Evolutionary conservation across 2,888 invertebrate species (phyloP).

Genomic region (Oxystoma pomonae): DNA sequence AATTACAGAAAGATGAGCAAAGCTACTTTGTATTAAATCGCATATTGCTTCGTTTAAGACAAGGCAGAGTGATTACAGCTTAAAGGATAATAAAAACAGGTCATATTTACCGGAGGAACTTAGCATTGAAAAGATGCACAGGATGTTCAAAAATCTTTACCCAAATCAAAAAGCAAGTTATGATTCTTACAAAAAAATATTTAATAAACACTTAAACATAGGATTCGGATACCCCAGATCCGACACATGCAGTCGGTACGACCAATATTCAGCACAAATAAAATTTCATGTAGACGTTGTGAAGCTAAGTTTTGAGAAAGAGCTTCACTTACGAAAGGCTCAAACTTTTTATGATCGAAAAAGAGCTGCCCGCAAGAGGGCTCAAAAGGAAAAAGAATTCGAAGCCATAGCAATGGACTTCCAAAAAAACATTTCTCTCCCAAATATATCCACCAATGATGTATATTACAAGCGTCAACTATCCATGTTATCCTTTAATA

Average conservation of each 20-base stretch:
- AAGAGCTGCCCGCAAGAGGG: slow-evolving; percentile 4
- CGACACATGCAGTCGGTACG: slow-evolving; percentile 13
- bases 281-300: slow-evolving; percentile 5
- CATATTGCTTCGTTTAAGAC: slow-evolving; percentile 9
- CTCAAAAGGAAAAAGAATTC: slow-evolving; percentile 11
- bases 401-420: slow-evolving; percentile 15
- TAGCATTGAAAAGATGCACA: not conserved
- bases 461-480: not conserved
- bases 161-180: slow-evolving; percentile 1
- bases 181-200: slow-evolving; percentile 3
- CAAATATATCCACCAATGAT: no score
- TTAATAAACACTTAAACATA: slow-evolving; percentile 6
- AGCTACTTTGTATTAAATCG: slow-evolving; percentile 3
- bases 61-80: slow-evolving; percentile 1
- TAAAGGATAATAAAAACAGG: slow-evolving; percentile 6
- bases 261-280: slow-evolving; percentile 13
- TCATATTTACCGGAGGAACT: not conserved
- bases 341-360: slow-evolving; percentile 7
- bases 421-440: slow-evolving; percentile 14
- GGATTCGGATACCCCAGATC: slow-evolving; percentile 14
- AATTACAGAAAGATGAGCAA: slow-evolving; percentile 4
- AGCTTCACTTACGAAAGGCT: slow-evolving; percentile 10
- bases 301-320: slow-evolving; percentile 8
- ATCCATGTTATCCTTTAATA: not conserved
- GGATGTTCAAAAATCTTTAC: slow-evolving; percentile 6